Base-by-base conservation (phyloP, 2,113 vertebrate species). In the Himantopus leucocephalus region DNA sequence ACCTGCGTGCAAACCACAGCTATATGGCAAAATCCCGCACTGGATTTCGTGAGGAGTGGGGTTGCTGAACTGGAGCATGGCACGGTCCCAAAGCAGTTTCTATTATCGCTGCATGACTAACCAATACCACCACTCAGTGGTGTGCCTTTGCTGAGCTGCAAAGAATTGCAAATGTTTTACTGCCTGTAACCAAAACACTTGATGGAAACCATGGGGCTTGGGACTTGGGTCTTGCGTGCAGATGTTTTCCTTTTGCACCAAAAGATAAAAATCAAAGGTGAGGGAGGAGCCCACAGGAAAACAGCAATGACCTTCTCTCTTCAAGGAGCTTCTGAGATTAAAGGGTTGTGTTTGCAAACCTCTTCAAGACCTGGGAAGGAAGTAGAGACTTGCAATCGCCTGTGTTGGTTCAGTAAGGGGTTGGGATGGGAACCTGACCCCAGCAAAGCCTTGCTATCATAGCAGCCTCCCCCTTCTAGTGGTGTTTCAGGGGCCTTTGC, bases 11-110 rank as follows among this genome's bases (percentile, higher is more conserved):
- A 67, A 32, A 77, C n/a, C 55, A 55, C 19, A 41, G 67, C 58
- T 66, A 2, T 17, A 27, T 2, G 22, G 20, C 41, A 74, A 62
- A 91, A 12, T 23, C 9, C 4, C 2, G 1, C 11, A 2, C 15
- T 52, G 27, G n/a, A 10, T 70, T 85, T 79, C 1, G 0, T 8
- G 19, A 63, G 72, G 19, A 2, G 4, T 15, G 35, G 14, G 11
- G 5, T 1, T 10, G 66, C 59, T 73, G 50, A 77, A n/a, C 17
- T 24, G 48, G 41, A 84, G 41, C 0, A 0, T 29, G 55, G 32
- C 37, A 18, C 0, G 0, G 43, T 67, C 79, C 34, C 66, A 39
- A 20, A 75, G 18, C 24, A 9, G 14, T 67, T 43, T 23, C 5
- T 68, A 1, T 39, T 48, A 16, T 12, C 12, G 1, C 21, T 77